Base-by-base conservation (phyloP, 2,797 vertebrate species). In the Carduelis carduelis region DNA sequence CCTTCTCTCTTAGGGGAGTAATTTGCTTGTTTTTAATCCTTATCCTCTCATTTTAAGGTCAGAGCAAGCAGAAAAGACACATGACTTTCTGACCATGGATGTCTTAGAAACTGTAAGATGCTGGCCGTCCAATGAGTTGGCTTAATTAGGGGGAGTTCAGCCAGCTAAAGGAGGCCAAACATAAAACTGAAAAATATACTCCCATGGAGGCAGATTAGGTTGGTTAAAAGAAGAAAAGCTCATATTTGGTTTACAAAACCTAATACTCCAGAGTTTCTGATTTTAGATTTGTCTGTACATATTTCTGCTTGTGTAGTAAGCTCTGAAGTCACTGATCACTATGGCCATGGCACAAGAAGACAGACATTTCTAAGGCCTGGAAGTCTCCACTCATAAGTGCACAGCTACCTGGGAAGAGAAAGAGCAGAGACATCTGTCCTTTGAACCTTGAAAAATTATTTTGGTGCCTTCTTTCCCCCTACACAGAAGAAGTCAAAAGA, bases 1-100 rank as follows among this genome's bases (percentile, higher is more conserved):
- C 72, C 50, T 68, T 71, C 76, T 80, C 82, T 90, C 80, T 83
- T 87, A 88, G 34, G 37, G 90, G 34, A 88, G 80, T 35, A 19
- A 77, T 93, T 84, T 88, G 34, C 92, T 94, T 95, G 70, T 8
- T 91, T 94, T 89, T 89, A 96, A 94, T 96, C 85, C 44, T 88
- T 83, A 84, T 72, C 27, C 53, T 84, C 66, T 88, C 34, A 83
- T 91, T 94, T 89, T 88, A 91, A 91, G 85, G 69, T 90, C 80
- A 95, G 76, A 93, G 43, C 52, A 95, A 90, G 87, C 34, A 91
- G 87, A 94, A 95, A 90, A 93, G 70, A 84, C 85, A 88, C 76
- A 79, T 86, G 79, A 91, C 37, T 88, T 95, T 77, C 79, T 94
- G 89, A 34, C 55, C 8, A 3, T 35, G 74, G 17, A 12, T 72